Base-by-base conservation (phyloP, 2,797 vertebrate genomes). In the Sebastes nivosus region DNA sequence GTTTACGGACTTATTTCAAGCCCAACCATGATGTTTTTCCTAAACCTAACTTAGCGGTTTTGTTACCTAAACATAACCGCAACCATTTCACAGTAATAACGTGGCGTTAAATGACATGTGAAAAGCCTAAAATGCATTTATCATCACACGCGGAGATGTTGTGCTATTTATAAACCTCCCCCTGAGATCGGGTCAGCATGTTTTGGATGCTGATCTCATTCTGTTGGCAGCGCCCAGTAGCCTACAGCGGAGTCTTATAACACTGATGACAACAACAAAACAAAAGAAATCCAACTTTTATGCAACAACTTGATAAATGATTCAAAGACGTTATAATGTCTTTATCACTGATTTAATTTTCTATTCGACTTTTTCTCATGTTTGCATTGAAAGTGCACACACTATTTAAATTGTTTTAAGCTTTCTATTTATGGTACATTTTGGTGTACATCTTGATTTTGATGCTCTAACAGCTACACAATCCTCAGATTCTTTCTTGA, bases 21-120 rank as follows among this genome's bases (percentile, higher is more conserved):
- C 38, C 38, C 0, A 42, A 6, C 38, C 38, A 42, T 42, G 38
- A 42, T 42, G 38, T 42, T 42, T 42, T 42, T 42, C 38, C 38
- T 42, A 42, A 42, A 42, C 38, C 38, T 42, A 42, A 42, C 0
- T 42, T 0, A 42, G 38, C 5, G 0, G 38, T 42, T 42, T 42
- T 42, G 38, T 42, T 42, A 14, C 13, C 13, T 42, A 42, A 42
- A 42, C 38, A 42, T 42, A 42, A 42, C 38, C 0, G 38, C 38
- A 42, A 42, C 13, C 38, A 16, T 42, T 42, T 42, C 38, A 42
- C 13, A 20, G 46, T 2, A 50, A 8, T 0, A 50, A 20, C 46
- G 46, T 50, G 3, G 3, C 1, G 8, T 52, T 52, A n/a, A 52
- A 52, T 1, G 50, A 52, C 50, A 52, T 2, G 16, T 46, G 7